Percentiles rank a stretch among this genome's conserved stretches.
Conservation (phyloP, 2,888 invertebrate species). For the Mesochorus sp. region DNA sequence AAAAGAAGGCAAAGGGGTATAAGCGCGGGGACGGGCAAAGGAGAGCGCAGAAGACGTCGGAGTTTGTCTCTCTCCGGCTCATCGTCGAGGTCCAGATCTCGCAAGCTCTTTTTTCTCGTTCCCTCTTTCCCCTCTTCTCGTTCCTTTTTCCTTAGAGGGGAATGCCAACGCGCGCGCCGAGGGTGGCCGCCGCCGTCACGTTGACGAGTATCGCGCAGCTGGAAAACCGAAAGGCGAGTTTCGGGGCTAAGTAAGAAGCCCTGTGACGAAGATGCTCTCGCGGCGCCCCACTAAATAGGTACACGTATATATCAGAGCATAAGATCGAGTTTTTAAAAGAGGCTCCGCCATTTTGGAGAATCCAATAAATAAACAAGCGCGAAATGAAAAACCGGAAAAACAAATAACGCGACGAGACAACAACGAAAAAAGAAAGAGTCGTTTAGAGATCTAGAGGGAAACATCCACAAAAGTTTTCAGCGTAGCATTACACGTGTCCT, state of each 20-base stretch:
- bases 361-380: constrained; percentile 2
- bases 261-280: constrained; percentile 49
- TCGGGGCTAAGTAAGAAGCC: constrained; percentile 61
- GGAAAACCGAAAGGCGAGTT: constrained; percentile 74
- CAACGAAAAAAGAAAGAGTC: constrained; percentile 1
- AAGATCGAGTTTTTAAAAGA: not conserved
- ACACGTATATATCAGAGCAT: constrained; percentile 54
- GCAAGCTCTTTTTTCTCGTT: too few species aligned
- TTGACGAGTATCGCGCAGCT: constrained; percentile 81
- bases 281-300: constrained; percentile 49
- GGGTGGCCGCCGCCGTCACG: constrained; percentile 78
- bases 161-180: constrained; percentile 72
- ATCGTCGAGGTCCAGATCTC: constrained; percentile 57
- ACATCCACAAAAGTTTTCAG: constrained; percentile 72
- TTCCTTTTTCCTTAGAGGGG: constrained; percentile 66
- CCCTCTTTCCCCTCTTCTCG: too few species aligned
- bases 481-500: constrained; percentile 79
- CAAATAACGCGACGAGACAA: too few species aligned
- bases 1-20: constrained; percentile 40
- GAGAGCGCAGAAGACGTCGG: constrained; percentile 53
- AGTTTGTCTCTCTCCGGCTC: constrained; percentile 22
- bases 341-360: not conserved
- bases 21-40: constrained; percentile 43
- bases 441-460: constrained; percentile 52
- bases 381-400: constrained; percentile 1